A percentile compares a stretch with the other conserved stretches of the same genome.
Evolutionary conservation across 35 echinoderm and acorn worm species (phyloP).

Genomic region (Ptychodera flava): DNA sequence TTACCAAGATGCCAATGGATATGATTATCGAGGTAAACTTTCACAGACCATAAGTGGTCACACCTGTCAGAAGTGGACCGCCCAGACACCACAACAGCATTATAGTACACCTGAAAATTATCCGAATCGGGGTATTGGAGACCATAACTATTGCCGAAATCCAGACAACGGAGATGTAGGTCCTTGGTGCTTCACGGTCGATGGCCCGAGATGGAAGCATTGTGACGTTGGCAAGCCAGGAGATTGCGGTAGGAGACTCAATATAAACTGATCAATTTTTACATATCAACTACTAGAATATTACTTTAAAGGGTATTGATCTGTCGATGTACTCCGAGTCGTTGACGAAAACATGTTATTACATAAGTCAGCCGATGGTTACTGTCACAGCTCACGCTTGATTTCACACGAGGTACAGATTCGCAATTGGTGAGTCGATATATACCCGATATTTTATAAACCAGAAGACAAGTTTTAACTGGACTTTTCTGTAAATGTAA

Average conservation of each 20-base stretch:
- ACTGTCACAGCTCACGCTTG: not conserved
- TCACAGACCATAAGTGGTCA: not conserved
- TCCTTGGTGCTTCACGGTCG: not conserved
- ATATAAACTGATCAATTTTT: not conserved
- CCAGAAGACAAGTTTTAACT: not conserved
- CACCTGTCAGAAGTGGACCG: not conserved
- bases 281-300: not conserved
- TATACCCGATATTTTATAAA: no score
- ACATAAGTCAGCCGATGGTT: not conserved
- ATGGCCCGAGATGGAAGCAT: not conserved
- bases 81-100: not conserved
- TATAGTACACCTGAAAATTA: not conserved
- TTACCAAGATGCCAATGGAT: not conserved
- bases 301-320: not conserved
- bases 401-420: not conserved
- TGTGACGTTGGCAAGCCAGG: not conserved
- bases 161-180: not conserved
- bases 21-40: not conserved
- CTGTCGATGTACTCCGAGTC: no score
- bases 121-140: not conserved
- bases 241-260: no score
- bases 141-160: no score
- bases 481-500: not conserved
- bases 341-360: no score
- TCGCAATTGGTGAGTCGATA: not conserved